Conservation (phyloP, 2,113 vertebrate species). For the Daboia siamensis region DNA sequence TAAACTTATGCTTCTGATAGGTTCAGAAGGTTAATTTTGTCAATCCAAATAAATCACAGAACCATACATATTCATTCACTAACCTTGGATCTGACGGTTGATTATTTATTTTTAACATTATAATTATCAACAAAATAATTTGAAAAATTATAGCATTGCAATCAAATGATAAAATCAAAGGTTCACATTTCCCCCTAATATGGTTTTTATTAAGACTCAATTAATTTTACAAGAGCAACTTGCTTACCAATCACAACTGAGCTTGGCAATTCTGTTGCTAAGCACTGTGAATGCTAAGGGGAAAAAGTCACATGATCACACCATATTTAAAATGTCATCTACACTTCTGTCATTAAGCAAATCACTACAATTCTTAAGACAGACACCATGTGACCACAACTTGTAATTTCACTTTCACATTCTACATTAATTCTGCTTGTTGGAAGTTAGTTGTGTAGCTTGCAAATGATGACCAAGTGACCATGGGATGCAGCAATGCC, state of each 20-base stretch:
- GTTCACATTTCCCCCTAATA: neutral
- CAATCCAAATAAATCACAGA: neutral
- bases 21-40: slow-evolving; percentile 35
- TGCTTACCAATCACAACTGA: neutral
- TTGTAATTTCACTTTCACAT: neutral
- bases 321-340: neutral
- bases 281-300: neutral
- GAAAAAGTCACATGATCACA: neutral
- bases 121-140: neutral
- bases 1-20: slow-evolving; percentile 35
- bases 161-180: neutral
- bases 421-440: neutral
- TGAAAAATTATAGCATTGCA: neutral
- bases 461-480: neutral
- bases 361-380: neutral
- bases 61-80: neutral
- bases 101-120: neutral
- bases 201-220: neutral
- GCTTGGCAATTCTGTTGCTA: neutral
- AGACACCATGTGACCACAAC: neutral
- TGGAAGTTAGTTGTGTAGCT: neutral
- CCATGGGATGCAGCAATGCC: neutral
- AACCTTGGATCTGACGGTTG: neutral
- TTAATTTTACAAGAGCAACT: neutral
- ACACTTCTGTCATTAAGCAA: neutral